Conservation (phyloP, 2,797 vertebrate species). For the Syncerus caffer region DNA sequence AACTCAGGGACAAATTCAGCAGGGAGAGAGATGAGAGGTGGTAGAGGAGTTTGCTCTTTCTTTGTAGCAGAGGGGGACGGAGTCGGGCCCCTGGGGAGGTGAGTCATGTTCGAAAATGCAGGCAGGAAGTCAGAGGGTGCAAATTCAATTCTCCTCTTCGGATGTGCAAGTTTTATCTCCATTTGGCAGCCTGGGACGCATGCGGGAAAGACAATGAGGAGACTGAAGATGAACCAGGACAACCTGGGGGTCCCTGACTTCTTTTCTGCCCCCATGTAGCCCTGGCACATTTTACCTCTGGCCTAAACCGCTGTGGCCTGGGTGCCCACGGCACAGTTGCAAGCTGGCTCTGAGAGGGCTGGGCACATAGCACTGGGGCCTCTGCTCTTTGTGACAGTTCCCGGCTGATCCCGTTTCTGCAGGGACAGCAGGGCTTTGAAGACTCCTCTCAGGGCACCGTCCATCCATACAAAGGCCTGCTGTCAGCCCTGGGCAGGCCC, state of each 20-base stretch:
- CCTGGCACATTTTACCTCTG: background rate
- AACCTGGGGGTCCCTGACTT: fast-evolving
- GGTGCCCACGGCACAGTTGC: background rate
- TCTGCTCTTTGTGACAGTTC: background rate
- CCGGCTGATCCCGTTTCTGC: background rate
- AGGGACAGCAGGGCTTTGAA: background rate
- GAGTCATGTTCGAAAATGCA: background rate
- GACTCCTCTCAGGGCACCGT: background rate
- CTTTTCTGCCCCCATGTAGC: background rate
- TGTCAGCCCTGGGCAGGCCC: background rate
- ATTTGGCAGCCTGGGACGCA: background rate
- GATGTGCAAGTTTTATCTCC: background rate
- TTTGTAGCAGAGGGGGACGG: background rate
- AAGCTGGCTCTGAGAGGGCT: background rate
- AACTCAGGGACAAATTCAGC: background rate
- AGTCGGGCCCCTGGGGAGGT: background rate
- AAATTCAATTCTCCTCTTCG: background rate
- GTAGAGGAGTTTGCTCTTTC: background rate
- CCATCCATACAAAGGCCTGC: background rate
- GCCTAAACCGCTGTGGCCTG: background rate
- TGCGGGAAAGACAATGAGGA: background rate
- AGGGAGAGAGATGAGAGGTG: background rate
- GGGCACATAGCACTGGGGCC: background rate
- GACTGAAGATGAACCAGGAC: background rate
- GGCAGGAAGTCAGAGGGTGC: background rate